Conservation (phyloP, 2,797 vertebrate genomes). For the Agapornis canus region DNA sequence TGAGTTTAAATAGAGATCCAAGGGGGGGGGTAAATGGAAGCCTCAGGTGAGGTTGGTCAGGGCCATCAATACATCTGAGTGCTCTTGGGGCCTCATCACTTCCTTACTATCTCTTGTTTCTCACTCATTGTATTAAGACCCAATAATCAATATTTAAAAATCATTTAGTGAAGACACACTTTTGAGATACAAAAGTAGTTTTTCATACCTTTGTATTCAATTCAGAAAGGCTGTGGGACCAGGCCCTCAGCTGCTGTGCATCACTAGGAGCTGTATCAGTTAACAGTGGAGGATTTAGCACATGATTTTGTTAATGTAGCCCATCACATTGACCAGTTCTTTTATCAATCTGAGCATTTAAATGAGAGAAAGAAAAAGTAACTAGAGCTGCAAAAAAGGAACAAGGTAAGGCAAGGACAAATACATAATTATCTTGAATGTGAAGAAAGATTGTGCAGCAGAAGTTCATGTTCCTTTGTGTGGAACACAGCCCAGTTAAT, state of each 20-base stretch:
- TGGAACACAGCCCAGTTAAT: conserved; percentile 58
- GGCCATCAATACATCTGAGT: neutral
- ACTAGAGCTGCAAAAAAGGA: conserved; percentile 36
- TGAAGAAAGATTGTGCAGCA: conserved; percentile 13
- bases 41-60: neutral
- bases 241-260: neutral
- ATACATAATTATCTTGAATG: conserved; percentile 61
- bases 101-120: neutral
- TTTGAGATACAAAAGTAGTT: neutral
- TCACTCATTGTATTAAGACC: neutral
- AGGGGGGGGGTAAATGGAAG: neutral
- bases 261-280: neutral
- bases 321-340: conserved; percentile 11
- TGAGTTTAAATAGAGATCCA: neutral
- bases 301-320: neutral
- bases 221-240: neutral
- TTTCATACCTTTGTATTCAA: neutral
- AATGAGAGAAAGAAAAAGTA: conserved; percentile 14
- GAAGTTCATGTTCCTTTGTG: conserved; percentile 46
- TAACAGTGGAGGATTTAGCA: neutral
- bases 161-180: neutral
- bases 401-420: conserved; percentile 69
- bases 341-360: conserved; percentile 44
- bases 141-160: neutral
- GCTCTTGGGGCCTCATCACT: fast-evolving